These are phyloP conservation scores for Gavialis gangeticus DNA, from an alignment of 2,113 vertebrate genomes.

Conservation along the genomic window DNA sequence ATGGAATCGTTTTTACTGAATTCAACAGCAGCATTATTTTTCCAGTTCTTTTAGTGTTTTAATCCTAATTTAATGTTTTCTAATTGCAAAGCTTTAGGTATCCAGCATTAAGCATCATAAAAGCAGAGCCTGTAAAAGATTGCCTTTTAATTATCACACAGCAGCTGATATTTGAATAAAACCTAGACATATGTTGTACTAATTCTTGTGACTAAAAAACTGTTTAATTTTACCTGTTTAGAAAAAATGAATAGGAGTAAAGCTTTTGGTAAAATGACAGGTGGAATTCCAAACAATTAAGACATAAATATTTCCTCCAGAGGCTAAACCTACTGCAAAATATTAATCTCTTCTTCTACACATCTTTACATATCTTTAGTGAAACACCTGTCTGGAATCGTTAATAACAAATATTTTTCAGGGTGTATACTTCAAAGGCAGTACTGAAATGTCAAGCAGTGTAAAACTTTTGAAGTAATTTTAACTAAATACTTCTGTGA, in stretches of 20 bases:
- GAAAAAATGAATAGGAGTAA: constrained; percentile 71
- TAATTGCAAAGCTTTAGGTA: constrained; percentile 44
- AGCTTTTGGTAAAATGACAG: constrained; percentile 79
- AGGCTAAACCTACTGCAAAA: constrained; percentile 81
- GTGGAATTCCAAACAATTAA: constrained; percentile 79
- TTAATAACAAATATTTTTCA: constrained; percentile 85
- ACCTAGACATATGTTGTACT: constrained; percentile 58
- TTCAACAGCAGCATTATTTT: not conserved
- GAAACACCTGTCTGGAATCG: constrained; percentile 84
- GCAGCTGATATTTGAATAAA: constrained; percentile 67
- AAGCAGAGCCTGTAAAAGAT: constrained; percentile 36
- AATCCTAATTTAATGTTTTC: constrained; percentile 4
- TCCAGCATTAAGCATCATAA: not conserved
- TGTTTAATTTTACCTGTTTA: constrained; percentile 74
- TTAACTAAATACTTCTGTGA: constrained; percentile 84
- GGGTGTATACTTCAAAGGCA: constrained; percentile 83
- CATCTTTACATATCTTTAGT: constrained; percentile 82
- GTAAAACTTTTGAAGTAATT: constrained; percentile 84
- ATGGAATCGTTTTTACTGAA: not conserved
- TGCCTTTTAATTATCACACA: constrained; percentile 60
- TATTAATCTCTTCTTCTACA: constrained; percentile 81
- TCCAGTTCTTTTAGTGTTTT: not conserved
- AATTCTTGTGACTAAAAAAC: constrained; percentile 70
- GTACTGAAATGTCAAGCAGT: constrained; percentile 74
- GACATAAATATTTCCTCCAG: constrained; percentile 81